Base-by-base conservation (phyloP, 1,140 invertebrate species). In the Solen grandis region DNA sequence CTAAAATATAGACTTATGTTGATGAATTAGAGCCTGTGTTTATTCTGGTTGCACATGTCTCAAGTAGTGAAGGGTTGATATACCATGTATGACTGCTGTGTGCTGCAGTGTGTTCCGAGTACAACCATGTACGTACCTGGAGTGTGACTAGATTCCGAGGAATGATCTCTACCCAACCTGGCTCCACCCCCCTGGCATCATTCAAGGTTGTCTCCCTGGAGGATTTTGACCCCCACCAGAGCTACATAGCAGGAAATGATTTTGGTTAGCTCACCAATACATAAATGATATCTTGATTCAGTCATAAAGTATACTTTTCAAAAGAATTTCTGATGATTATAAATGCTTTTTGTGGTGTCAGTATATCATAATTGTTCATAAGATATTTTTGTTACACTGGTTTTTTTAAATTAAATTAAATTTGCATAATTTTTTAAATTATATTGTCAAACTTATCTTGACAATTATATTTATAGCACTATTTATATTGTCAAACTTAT, bases 81-180 rank as follows among this genome's bases (percentile, higher is more conserved):
- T n/a, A n/a, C n/a, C n/a, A n/a, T n/a, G n/a, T n/a, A n/a, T n/a
- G n/a, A n/a, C n/a, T n/a, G n/a, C 13, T n/a, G n/a, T 50, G n/a
- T 63, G 70, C 88, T 89, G 33, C 79, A 93, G 97, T 99, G 0
- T 99, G 98, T 92, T 97, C 96, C 85, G 98, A 99, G 91, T 99
- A 99, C 89, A 99, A 99, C 93, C 98, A 99, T 92, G 98, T 99
- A 5, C 93, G 98, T 68, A 98, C 97, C 70, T 99, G 98, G 98
- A 95, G 96, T 65, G 96, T 99, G 16, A 99, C 97, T 0, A 94
- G 98, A 82, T 99, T 99, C 89, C 93, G 98, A 55, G 94, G 94
- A 19, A 94, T 99, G 97, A 98, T 99, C 50, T 99, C 97, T 5
- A 99, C 98, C 1, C 98, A 99, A 90, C 98, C 98, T 0, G 98